Conservation (phyloP, 2,797 vertebrate species). For the Sebastes aleutianus region DNA sequence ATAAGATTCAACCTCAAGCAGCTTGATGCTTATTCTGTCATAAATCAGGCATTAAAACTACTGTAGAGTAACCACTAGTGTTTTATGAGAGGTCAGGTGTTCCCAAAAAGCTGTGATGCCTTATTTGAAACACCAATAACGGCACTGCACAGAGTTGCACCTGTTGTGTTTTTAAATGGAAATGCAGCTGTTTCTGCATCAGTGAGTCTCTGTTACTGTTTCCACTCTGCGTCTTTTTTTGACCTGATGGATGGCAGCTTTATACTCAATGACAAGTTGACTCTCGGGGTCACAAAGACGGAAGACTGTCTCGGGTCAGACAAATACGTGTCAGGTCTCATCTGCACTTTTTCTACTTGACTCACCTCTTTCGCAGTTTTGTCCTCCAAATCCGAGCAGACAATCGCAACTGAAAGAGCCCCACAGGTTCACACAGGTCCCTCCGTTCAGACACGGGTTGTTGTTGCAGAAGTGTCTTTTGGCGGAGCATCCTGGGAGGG, state of each 20-base stretch:
- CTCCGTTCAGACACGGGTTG: slow-evolving; percentile 89
- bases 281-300: background rate
- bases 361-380: slow-evolving; percentile 90
- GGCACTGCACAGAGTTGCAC: background rate
- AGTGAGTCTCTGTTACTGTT: background rate
- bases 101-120: slow-evolving; percentile 6
- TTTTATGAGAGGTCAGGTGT: background rate
- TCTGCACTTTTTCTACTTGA: background rate
- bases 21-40: background rate
- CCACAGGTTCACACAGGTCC: slow-evolving; percentile 92
- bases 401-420: slow-evolving; percentile 91
- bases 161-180: background rate
- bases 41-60: background rate
- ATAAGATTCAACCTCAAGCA: slow-evolving; percentile 2
- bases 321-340: background rate
- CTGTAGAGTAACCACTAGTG: background rate
- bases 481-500: slow-evolving; percentile 85
- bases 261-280: background rate
- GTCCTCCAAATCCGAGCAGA: slow-evolving; percentile 91
- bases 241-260: background rate
- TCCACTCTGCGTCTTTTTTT: background rate
- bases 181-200: background rate
- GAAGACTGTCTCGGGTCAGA: background rate
- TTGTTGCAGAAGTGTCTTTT: slow-evolving; percentile 91
- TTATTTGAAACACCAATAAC: background rate